phyloP scores from a whole-genome alignment of 2,113 vertebrate species.

The Heptranchias perlo region DNA sequence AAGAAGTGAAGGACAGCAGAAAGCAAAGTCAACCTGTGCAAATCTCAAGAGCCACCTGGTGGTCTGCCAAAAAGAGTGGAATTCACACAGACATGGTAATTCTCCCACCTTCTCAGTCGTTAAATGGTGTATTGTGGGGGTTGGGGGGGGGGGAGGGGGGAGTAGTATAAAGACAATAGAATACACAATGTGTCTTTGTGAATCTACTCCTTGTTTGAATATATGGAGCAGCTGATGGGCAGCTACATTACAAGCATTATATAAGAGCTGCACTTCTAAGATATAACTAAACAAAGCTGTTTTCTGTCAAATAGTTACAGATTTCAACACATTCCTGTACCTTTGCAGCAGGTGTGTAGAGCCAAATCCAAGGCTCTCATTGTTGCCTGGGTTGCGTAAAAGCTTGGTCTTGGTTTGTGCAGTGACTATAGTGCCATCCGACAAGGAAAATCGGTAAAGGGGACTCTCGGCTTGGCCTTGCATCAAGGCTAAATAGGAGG shows the following conservation, averaged over 20 bases:
- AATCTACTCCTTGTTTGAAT: neutral
- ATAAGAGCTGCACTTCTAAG: neutral
- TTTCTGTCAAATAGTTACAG: neutral
- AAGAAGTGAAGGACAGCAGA: neutral
- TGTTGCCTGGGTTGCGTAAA: slow-evolving; percentile 77
- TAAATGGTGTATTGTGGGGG: neutral
- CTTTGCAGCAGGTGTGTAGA: slow-evolving; percentile 93
- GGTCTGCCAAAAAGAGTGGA: neutral
- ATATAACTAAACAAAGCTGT: neutral
- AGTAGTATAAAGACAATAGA: neutral
- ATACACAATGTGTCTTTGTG: neutral
- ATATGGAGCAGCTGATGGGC: neutral
- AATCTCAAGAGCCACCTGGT: neutral
- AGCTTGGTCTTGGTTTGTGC: slow-evolving; percentile 91
- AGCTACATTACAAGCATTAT: neutral
- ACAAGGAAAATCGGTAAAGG: slow-evolving; percentile 83
- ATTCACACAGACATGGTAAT: neutral
- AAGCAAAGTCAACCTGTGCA: neutral
- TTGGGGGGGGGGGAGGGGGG: too few relatives aligned
- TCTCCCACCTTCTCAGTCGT: neutral
- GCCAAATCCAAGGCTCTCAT: slow-evolving; percentile 79
- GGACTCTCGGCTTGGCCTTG: slow-evolving; percentile 89
- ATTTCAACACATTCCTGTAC: slow-evolving; percentile 50
- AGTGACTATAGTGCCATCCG: slow-evolving; percentile 87
- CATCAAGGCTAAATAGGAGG: slow-evolving; percentile 67